These are phyloP conservation scores for Ferrisia virgata DNA, from an alignment of 2,888 invertebrate genomes.

Conservation along the genomic window DNA sequence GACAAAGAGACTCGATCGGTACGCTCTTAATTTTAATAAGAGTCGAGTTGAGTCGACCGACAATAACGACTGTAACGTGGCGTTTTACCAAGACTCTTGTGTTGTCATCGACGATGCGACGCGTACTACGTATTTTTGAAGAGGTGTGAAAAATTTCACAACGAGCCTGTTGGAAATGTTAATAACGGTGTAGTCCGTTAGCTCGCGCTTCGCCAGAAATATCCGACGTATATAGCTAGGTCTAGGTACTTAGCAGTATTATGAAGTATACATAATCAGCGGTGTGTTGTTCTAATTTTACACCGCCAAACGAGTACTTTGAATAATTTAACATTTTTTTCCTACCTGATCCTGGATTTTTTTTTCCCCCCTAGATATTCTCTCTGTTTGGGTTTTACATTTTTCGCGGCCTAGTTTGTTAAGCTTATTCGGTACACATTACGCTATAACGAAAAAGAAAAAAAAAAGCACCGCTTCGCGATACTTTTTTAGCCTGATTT, in stretches of 20 bases:
- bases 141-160: not conserved
- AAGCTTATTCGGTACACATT: no score
- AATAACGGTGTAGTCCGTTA: not conserved
- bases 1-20: not conserved
- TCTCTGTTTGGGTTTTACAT: no score
- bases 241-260: not conserved
- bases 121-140: not conserved
- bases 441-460: no score
- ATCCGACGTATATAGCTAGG: not conserved
- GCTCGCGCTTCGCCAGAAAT: not conserved
- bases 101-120: not conserved
- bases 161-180: slow-evolving; percentile 5
- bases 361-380: no score
- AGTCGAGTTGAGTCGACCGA: not conserved
- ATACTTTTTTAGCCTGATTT: no score
- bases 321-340: not conserved
- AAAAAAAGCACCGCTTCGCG: no score
- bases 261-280: not conserved
- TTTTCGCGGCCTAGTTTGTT: no score
- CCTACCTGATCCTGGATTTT: no score
- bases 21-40: not conserved
- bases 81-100: not conserved
- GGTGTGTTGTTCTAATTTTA: not conserved
- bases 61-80: not conserved
- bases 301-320: not conserved